A percentile compares a stretch with the other conserved stretches of the same genome.
phyloP scores from a whole-genome alignment of 1,140 invertebrate species.

The Heliconius nattereri region DNA sequence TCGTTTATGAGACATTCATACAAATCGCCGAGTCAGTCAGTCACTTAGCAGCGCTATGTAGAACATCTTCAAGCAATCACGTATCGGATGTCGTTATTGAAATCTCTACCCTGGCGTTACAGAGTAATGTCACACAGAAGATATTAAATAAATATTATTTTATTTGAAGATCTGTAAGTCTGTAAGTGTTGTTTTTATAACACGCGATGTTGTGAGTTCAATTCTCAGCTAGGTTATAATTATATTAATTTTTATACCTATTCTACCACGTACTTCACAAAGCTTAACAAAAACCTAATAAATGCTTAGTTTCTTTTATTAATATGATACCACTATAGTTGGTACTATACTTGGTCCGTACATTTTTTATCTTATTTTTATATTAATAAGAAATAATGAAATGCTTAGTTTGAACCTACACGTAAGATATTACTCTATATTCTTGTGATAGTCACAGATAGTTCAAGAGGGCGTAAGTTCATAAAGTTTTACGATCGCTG shows the following conservation, averaged over 20 bases:
- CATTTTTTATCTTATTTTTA: too few relatives aligned
- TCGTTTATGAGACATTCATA: background rate
- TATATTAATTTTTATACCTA: too few relatives aligned
- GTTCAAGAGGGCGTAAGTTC: constrained; percentile 65
- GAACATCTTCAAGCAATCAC: constrained; percentile 55
- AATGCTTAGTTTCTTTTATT: too few relatives aligned
- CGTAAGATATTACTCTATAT: background rate
- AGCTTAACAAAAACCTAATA: too few relatives aligned
- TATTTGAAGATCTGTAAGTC: too few relatives aligned
- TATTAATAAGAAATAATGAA: too few relatives aligned
- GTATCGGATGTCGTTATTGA: constrained; percentile 68
- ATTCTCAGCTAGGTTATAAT: too few relatives aligned
- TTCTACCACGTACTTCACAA: too few relatives aligned
- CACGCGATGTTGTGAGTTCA: too few relatives aligned
- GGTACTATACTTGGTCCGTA: too few relatives aligned
- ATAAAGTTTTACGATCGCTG: constrained; percentile 73
- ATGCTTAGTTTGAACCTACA: background rate
- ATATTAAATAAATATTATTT: background rate
- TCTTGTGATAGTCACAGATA: constrained; percentile 69
- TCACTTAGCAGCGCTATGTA: constrained; percentile 41
- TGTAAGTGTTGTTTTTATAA: too few relatives aligned
- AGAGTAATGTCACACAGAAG: constrained; percentile 38
- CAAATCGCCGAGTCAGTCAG: constrained; percentile 24
- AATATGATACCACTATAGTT: too few relatives aligned
- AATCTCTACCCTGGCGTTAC: constrained; percentile 56